Conservation (phyloP, 2,797 vertebrate genomes). For the Coregonus sp. region DNA sequence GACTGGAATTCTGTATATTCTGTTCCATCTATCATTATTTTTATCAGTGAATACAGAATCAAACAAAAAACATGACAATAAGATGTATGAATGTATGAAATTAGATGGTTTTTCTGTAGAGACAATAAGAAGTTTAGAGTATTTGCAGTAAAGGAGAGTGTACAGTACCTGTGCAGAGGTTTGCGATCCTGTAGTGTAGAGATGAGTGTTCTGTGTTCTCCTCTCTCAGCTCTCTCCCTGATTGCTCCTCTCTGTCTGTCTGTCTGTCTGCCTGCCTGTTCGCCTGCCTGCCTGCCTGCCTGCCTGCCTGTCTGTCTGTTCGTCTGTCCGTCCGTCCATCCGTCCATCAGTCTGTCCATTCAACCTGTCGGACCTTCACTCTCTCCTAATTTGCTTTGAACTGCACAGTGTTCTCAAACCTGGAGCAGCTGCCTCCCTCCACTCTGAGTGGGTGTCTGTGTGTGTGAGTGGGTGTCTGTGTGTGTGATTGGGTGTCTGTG, state of each 20-base stretch:
- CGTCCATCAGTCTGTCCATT: background rate
- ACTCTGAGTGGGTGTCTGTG: background rate
- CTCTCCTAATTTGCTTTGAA: background rate
- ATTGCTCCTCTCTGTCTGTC: background rate
- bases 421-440: background rate
- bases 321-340: background rate
- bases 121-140: background rate
- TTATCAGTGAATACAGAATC: background rate
- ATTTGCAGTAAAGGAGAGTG: background rate
- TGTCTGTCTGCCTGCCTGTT: background rate
- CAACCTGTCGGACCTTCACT: background rate
- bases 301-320: background rate
- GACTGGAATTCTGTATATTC: background rate
- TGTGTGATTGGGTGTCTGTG: slow-evolving; percentile 3
- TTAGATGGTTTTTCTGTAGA: background rate
- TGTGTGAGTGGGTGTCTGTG: background rate
- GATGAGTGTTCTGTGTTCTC: background rate
- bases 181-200: background rate
- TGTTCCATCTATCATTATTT: background rate
- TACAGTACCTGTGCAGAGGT: background rate
- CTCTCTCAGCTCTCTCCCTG: background rate
- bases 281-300: too few species aligned
- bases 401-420: background rate
- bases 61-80: background rate
- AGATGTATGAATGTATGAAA: too few species aligned